Evolutionary conservation across 2,888 invertebrate species (phyloP).

Genomic region (Hypselothyrea guttata): DNA sequence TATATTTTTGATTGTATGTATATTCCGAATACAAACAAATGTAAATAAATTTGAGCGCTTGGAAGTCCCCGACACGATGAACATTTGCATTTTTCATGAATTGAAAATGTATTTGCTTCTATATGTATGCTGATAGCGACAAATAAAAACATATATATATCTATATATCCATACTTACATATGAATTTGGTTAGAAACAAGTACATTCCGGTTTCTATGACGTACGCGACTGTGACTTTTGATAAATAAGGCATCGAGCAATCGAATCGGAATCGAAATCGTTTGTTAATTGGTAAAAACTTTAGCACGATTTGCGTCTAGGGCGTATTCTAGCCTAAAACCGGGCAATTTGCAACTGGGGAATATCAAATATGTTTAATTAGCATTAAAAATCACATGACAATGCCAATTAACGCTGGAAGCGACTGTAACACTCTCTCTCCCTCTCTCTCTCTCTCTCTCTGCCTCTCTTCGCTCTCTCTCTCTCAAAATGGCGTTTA

Average conservation of each 20-base stretch:
- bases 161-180: not conserved
- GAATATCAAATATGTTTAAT: constrained; percentile 50
- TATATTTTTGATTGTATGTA: not conserved
- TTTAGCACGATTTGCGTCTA: not conserved
- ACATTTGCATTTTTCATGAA: constrained; percentile 18
- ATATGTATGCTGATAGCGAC: constrained; percentile 8
- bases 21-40: too few species aligned
- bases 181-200: constrained; percentile 33
- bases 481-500: constrained; percentile 18
- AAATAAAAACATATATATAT: constrained; percentile 7
- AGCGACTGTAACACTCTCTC: constrained; percentile 39
- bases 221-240: constrained; percentile 22
- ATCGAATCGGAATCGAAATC: not conserved
- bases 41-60: constrained; percentile 6
- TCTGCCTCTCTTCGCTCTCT: constrained; percentile 11
- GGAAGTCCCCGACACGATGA: constrained; percentile 39
- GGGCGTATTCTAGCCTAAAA: constrained; percentile 14
- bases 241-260: constrained; percentile 16
- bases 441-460: constrained; percentile 16
- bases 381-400: constrained; percentile 69
- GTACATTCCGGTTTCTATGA: constrained; percentile 48
- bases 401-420: constrained; percentile 40
- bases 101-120: constrained; percentile 4
- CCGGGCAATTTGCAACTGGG: constrained; percentile 21
- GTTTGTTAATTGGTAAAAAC: too few species aligned